Evolutionary conservation across 1,140 invertebrate genomes (phyloP).

Genomic region (Melitaea cinxia): DNA sequence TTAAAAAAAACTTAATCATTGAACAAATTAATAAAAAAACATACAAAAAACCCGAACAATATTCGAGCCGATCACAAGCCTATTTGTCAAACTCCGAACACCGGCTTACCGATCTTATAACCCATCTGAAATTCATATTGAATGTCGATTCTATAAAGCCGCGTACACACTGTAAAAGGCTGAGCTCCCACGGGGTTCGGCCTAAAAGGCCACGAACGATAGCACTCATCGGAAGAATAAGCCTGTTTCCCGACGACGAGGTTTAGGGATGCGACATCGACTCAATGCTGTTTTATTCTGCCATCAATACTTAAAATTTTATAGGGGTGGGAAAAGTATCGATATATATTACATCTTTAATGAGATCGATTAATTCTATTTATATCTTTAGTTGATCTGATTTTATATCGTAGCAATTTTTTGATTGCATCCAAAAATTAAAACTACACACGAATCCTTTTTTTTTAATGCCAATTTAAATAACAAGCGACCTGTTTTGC

Average conservation of each 20-base stretch:
- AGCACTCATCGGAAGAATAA: conserved; percentile 79
- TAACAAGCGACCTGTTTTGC: too few relatives aligned
- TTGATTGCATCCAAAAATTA: too few relatives aligned
- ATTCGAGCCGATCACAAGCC: conserved; percentile 45
- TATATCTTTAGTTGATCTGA: too few relatives aligned
- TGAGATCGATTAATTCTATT: too few relatives aligned
- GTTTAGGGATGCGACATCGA: conserved; percentile 74
- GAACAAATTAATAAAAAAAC: background rate
- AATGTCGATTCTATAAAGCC: conserved; percentile 73
- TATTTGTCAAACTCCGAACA: conserved; percentile 64
- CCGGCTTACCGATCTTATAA: conserved; percentile 65
- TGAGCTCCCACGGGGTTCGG: conserved; percentile 65
- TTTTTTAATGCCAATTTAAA: too few relatives aligned
- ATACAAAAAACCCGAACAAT: conserved; percentile 14
- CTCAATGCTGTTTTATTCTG: conserved; percentile 79
- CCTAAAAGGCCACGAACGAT: conserved; percentile 69
- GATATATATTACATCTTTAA: conserved; percentile 12
- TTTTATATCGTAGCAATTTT: too few relatives aligned
- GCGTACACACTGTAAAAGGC: conserved; percentile 75
- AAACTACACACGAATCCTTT: too few relatives aligned
- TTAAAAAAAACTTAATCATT: background rate
- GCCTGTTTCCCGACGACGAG: conserved; percentile 77
- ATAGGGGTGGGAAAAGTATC: conserved; percentile 48
- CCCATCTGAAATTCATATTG: conserved; percentile 78
- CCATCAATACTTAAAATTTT: conserved; percentile 79